Evolutionary conservation across 2,888 invertebrate genomes (phyloP).

Genomic region (Ditula angustiorana): DNA sequence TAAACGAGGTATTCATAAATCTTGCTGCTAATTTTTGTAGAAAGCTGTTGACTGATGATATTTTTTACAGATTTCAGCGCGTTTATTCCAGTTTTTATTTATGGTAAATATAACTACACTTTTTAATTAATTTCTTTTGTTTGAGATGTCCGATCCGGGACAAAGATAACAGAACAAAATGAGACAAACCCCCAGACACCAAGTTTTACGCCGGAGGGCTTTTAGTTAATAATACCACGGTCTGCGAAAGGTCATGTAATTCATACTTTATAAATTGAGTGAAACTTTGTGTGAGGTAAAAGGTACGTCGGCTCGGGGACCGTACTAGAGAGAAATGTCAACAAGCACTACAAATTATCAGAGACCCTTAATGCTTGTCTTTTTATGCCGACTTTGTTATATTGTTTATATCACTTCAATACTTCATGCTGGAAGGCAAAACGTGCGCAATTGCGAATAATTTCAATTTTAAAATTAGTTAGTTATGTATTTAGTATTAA

Average conservation of each 20-base stretch:
- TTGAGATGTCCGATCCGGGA: neutral
- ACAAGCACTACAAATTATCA: conserved; percentile 13
- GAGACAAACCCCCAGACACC: neutral
- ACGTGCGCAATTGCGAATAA: too few relatives aligned
- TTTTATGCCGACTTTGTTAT: neutral
- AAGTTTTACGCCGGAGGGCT: neutral
- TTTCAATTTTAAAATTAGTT: neutral
- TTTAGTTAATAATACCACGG: neutral
- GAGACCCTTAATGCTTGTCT: neutral
- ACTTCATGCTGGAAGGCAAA: too few relatives aligned
- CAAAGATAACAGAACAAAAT: neutral
- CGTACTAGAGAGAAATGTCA: conserved; percentile 6
- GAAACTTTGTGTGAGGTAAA: conserved; percentile 4
- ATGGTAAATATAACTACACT: neutral
- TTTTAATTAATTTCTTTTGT: neutral
- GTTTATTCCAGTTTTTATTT: neutral
- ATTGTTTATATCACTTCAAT: neutral
- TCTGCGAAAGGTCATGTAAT: neutral
- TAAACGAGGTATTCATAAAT: neutral
- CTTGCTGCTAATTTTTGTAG: neutral
- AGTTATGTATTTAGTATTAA: too few relatives aligned
- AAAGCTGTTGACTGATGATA: conserved; percentile 15
- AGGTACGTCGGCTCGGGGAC: neutral
- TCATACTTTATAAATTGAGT: conserved; percentile 5
- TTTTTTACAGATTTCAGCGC: neutral